phyloP scores from a whole-genome alignment of 1,140 invertebrate species.

The Leptonema lineaticorne region DNA sequence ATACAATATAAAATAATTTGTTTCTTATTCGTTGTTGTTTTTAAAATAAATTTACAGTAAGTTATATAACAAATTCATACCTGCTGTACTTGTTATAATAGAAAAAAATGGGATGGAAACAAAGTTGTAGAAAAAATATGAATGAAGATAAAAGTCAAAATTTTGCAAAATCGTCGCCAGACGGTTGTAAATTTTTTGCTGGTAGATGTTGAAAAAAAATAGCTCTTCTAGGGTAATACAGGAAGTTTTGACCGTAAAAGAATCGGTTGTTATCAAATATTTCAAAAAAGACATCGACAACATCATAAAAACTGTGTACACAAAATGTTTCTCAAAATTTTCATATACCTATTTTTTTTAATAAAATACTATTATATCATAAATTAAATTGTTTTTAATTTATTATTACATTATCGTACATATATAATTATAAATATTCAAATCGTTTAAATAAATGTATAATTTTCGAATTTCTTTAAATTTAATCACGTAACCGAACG shows the following conservation, averaged over 20 bases:
- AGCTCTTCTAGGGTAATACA: conserved; percentile 17
- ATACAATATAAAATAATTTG: no score
- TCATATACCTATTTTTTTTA: neutral
- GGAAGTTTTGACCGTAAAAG: conserved; percentile 28
- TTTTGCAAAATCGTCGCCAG: conserved; percentile 28
- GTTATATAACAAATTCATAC: no score
- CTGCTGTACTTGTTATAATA: no score
- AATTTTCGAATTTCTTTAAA: no score
- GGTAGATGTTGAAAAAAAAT: conserved; percentile 8
- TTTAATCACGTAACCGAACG: no score
- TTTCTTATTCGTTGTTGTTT: no score
- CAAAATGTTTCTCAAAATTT: neutral
- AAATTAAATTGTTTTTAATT: neutral
- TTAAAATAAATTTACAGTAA: no score
- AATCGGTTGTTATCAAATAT: conserved; percentile 13
- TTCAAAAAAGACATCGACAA: neutral
- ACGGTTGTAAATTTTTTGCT: conserved; percentile 26
- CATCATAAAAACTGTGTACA: neutral
- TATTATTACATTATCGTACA: no score
- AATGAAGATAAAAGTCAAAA: conserved; percentile 16
- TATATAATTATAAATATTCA: no score
- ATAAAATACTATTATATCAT: neutral
- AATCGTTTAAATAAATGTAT: no score
- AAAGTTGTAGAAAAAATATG: conserved; percentile 25
- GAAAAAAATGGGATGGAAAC: no score